phyloP scores from a whole-genome alignment of 2,113 vertebrate genomes.

The Leucoraja erinaceus region DNA sequence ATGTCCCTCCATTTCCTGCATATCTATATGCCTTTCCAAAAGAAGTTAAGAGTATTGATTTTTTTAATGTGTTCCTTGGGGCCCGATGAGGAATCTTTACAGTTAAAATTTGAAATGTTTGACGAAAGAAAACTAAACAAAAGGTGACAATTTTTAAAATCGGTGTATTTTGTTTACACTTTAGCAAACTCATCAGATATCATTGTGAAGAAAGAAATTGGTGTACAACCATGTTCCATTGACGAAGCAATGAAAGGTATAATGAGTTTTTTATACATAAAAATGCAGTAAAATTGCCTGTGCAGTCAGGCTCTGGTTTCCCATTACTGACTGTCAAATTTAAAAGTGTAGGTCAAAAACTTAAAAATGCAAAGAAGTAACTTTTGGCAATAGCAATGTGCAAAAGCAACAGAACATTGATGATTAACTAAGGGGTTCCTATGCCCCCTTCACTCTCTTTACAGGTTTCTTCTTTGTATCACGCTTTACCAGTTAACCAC shows the following conservation, averaged over 20 bases:
- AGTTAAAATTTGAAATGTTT: neutral
- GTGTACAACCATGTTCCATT: conserved; percentile 82
- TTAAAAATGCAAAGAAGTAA: neutral
- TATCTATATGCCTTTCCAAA: no score
- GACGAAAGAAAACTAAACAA: neutral
- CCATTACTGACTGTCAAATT: neutral
- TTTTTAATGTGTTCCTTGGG: neutral
- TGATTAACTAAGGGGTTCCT: neutral
- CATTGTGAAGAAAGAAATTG: conserved; percentile 84
- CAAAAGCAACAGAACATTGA: neutral
- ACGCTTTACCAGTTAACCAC: neutral
- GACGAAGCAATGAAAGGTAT: conserved; percentile 91
- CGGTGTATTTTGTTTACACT: neutral
- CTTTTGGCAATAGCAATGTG: neutral
- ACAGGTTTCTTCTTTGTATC: neutral
- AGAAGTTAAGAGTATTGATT: neutral
- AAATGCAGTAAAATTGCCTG: neutral
- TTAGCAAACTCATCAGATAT: conserved; percentile 68
- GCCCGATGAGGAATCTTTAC: neutral
- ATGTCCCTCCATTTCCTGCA: no score
- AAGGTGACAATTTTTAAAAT: neutral
- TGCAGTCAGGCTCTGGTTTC: neutral
- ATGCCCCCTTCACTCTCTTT: neutral
- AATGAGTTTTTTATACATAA: neutral
- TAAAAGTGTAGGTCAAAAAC: neutral